Evolutionary conservation across 2,113 vertebrate genomes (phyloP).

Genomic region (Podarcis raffonei): DNA sequence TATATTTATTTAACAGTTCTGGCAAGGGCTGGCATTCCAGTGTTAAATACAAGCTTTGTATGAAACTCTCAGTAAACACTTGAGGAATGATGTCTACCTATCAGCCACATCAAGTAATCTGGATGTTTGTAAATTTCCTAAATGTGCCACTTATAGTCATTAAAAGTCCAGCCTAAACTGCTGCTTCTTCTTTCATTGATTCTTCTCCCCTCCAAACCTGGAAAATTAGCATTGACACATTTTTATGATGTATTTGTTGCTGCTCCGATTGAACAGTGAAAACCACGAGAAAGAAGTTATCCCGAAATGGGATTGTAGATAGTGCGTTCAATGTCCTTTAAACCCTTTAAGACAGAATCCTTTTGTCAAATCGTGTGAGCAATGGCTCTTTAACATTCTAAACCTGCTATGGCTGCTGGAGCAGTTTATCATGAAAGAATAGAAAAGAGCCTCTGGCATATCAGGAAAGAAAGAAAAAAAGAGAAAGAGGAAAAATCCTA

Average conservation of each 20-base stretch:
- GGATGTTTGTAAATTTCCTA: background rate
- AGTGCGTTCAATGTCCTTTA: conserved; percentile 55
- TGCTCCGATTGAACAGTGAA: background rate
- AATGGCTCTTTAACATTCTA: conserved; percentile 76
- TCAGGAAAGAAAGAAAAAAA: conserved; percentile 46
- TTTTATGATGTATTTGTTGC: conserved; percentile 61
- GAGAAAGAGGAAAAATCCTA: conserved; percentile 41
- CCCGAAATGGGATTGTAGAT: conserved; percentile 33
- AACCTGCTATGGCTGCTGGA: conserved; percentile 69
- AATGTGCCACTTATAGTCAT: background rate
- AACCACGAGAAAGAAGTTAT: conserved; percentile 35
- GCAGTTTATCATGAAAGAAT: conserved; percentile 74
- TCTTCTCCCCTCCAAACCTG: background rate
- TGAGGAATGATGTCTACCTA: accelerated
- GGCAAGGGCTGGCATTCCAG: accelerated
- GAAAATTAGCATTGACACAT: conserved; percentile 60
- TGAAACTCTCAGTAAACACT: background rate
- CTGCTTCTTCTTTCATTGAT: background rate
- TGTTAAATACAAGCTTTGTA: background rate
- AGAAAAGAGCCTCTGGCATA: conserved; percentile 71
- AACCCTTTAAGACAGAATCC: conserved; percentile 66
- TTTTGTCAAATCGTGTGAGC: conserved; percentile 74
- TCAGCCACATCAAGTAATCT: background rate
- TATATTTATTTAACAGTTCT: background rate
- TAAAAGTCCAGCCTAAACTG: background rate